Evolutionary conservation across 2,888 invertebrate genomes (phyloP), one percentile per base, ranked within the genome.

Genomic region (Mesoligia furuncula): DNA sequence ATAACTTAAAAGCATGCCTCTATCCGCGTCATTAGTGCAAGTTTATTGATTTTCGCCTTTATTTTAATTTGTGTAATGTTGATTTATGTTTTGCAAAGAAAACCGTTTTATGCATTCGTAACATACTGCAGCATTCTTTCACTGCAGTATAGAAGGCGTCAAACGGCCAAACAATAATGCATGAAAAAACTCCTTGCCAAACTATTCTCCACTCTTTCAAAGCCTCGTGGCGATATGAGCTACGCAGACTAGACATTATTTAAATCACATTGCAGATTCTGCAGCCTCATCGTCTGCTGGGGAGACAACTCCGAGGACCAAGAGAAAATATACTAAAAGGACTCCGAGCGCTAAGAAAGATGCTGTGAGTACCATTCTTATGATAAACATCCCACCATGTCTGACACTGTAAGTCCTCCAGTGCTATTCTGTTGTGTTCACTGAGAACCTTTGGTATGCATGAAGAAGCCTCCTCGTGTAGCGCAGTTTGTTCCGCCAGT

Each of bases 251-350:
- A 17, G 48, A 67, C 24, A 7, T 45, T 0, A 5, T 8, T 0
- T 5, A 0, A 24, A 31, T 79, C 79, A 8, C 9, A 31, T 83
- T 90, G 0, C 92, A 96, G 96, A 96, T 83, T 96, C 96, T 0
- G 96, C 94, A 0, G 96, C 96, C 0, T 95, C 96, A 0, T 96
- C 96, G 0, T 96, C 96, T 0, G 92, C 96, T 0, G 95, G 95
- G 0, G 96, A 96, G 9, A 87, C 92, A 0, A 95, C 95, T 17
- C 95, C 96, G 3, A 92, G 95, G 0, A 93, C 93, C 0, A 96
- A 96, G 80, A 92, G 96, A 20, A 96, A 96, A 84, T 96, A 96
- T 77, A 96, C 96, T 0, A 96, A 96, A 68, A 89, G 96, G 5
- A 91, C 94, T 5, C 95, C 95, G 0, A 93, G 89, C 70, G 81